Percentiles rank a stretch among this genome's conserved stretches.
These are phyloP conservation scores for Gambusia yucatana DNA, from an alignment of 2,797 vertebrate genomes.

Conservation along the genomic window DNA sequence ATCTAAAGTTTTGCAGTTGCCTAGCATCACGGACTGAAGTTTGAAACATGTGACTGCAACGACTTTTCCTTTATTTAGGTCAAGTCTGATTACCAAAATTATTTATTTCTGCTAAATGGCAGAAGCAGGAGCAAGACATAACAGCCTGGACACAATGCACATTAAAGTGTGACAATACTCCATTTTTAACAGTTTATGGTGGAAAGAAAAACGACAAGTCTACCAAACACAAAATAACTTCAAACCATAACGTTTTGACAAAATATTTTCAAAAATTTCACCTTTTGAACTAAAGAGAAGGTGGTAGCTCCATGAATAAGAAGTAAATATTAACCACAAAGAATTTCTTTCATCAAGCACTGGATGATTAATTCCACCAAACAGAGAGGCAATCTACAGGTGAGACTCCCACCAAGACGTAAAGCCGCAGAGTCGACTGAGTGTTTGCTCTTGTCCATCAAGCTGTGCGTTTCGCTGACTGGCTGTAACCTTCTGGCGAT, in stretches of 20 bases:
- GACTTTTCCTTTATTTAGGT: not conserved
- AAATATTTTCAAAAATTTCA: not conserved
- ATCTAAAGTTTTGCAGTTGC: not conserved
- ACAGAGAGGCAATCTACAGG: constrained; percentile 24
- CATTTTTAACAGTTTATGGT: not conserved
- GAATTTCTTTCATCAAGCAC: constrained; percentile 15
- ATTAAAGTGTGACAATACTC: not conserved
- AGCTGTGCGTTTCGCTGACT: constrained; percentile 42
- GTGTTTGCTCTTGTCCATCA: constrained; percentile 61
- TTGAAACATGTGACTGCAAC: not conserved
- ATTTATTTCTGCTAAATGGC: not conserved
- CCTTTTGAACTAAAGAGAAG: not conserved
- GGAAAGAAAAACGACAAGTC: not conserved
- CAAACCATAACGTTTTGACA: not conserved
- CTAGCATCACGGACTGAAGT: too few species aligned
- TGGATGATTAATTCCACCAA: constrained; percentile 30
- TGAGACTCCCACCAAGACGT: constrained; percentile 20
- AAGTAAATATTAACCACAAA: not conserved
- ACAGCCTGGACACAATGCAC: not conserved
- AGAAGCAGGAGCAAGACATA: not conserved
- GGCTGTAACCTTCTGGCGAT: constrained; percentile 42
- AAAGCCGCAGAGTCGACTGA: constrained; percentile 22
- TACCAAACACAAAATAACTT: not conserved
- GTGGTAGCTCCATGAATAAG: not conserved
- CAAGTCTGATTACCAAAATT: not conserved